A percentile compares a stretch with the other conserved stretches of the same genome.
Evolutionary conservation across 2,888 invertebrate genomes (phyloP).

Genomic region (Laothoe populi): DNA sequence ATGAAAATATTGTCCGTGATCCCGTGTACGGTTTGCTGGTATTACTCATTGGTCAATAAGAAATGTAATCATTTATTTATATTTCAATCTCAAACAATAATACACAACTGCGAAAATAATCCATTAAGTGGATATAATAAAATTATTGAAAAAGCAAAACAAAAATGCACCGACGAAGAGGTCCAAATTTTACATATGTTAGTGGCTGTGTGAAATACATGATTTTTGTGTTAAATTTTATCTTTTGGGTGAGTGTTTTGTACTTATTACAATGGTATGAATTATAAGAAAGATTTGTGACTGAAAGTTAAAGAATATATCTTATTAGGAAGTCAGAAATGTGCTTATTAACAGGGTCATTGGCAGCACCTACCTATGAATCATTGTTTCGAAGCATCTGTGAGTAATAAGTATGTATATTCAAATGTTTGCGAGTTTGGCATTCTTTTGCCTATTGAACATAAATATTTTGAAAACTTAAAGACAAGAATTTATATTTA

Average conservation of each 20-base stretch:
- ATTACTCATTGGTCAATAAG: slow-evolving; percentile 18
- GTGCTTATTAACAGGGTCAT: not conserved
- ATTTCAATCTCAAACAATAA: slow-evolving; percentile 5
- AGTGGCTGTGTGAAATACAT: slow-evolving; percentile 95
- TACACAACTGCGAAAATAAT: not conserved
- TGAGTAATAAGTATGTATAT: slow-evolving; percentile 6
- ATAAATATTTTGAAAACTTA: not conserved
- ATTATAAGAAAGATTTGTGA: slow-evolving; percentile 24
- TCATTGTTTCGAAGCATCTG: slow-evolving; percentile 45
- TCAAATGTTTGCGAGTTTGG: not conserved
- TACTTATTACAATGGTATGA: not conserved
- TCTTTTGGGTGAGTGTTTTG: slow-evolving; percentile 92
- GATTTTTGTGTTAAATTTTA: slow-evolving; percentile 94
- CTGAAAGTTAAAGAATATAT: not conserved
- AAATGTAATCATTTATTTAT: not conserved
- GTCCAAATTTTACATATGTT: slow-evolving; percentile 91
- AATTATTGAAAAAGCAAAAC: slow-evolving; percentile 40
- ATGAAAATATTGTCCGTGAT: not conserved
- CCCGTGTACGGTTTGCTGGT: not conserved
- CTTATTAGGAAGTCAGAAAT: not conserved
- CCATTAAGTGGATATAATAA: not conserved
- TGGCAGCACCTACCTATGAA: slow-evolving; percentile 46
- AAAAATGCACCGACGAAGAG: slow-evolving; percentile 86
- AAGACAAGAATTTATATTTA: too few species aligned
- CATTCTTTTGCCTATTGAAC: too few species aligned